Evolutionary conservation across 2,888 invertebrate genomes (phyloP).

Genomic region (Acrobasis consociella): DNA sequence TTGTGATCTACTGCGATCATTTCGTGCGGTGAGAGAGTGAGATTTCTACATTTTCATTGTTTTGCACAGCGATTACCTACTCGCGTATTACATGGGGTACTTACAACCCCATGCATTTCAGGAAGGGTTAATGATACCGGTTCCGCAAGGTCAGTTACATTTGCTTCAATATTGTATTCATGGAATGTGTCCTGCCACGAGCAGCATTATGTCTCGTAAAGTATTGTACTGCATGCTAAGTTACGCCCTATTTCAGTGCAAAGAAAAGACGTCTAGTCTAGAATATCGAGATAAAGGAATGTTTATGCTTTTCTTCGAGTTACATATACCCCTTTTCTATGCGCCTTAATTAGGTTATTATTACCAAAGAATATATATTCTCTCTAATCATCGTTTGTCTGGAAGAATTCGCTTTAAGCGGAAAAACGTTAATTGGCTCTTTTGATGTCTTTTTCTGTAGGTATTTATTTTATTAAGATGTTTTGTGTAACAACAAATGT

Average conservation of each 20-base stretch:
- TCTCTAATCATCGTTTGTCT: not conserved
- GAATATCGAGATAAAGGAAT: not conserved
- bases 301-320: not conserved
- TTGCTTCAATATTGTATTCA: constrained; percentile 15
- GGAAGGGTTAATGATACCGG: constrained; percentile 12
- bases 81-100: not conserved
- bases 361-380: too few relatives aligned
- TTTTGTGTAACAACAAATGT: too few relatives aligned
- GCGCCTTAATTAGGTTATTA: too few relatives aligned
- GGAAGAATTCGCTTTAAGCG: too few relatives aligned
- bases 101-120: constrained; percentile 6
- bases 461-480: too few relatives aligned
- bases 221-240: constrained; percentile 1
- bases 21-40: not conserved
- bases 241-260: not conserved
- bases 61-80: not conserved
- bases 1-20: too few relatives aligned
- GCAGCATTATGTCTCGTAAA: constrained; percentile 1
- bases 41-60: not conserved
- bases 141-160: constrained; percentile 16
- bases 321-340: not conserved
- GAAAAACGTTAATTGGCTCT: too few relatives aligned
- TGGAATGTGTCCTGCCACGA: not conserved
- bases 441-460: too few relatives aligned
- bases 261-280: not conserved